These are phyloP conservation scores for Hiodon tergisus DNA, from an alignment of 2,113 vertebrate genomes.

Conservation along the genomic window DNA sequence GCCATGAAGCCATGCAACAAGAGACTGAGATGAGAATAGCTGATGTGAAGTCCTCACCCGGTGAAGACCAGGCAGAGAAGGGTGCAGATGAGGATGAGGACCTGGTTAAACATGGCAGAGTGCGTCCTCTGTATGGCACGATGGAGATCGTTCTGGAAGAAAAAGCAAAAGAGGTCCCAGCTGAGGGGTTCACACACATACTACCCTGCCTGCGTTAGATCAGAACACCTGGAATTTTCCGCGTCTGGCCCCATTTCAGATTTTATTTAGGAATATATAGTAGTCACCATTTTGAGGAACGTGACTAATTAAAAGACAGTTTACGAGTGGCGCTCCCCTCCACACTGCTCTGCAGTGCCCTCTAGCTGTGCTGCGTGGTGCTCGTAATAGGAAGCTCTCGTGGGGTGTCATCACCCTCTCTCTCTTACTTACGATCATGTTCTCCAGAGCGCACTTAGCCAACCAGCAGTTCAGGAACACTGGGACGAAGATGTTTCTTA, in stretches of 20 bases:
- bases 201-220: no score
- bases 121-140: slow-evolving; percentile 73
- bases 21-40: not conserved
- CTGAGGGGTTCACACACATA: not conserved
- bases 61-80: slow-evolving; percentile 78
- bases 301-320: no score
- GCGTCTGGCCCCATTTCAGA: no score
- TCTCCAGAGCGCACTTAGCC: slow-evolving; percentile 74
- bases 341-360: no score
- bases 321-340: no score
- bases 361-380: no score
- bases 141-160: slow-evolving; percentile 69
- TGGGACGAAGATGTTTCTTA: slow-evolving; percentile 73
- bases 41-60: slow-evolving; percentile 56
- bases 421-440: slow-evolving; percentile 75
- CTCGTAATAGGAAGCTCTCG: no score
- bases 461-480: slow-evolving; percentile 80
- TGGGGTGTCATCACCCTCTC: not conserved
- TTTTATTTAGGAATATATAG: no score
- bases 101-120: slow-evolving; percentile 79
- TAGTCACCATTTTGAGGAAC: no score
- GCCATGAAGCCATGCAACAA: no score
- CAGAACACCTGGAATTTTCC: no score
- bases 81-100: slow-evolving; percentile 75
- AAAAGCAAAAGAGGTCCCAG: not conserved